Conservation (phyloP, 2,797 vertebrate species). For the Hylomyscus alleni region DNA sequence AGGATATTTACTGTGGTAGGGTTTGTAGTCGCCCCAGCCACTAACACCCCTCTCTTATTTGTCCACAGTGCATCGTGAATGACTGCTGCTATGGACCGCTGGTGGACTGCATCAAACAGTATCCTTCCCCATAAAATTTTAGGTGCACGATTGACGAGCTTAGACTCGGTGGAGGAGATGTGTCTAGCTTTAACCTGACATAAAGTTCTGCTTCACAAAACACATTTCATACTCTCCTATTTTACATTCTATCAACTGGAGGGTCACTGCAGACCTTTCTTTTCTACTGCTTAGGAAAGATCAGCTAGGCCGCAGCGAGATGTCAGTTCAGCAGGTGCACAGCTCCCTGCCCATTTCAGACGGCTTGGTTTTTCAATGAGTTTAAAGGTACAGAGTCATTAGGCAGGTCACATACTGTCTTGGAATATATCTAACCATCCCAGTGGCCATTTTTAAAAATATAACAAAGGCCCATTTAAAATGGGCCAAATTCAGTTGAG, state of each 20-base stretch:
- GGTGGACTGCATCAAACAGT: conserved; percentile 99
- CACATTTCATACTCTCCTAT: conserved; percentile 92
- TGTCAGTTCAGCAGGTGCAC: conserved; percentile 82
- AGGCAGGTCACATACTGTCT: conserved; percentile 65
- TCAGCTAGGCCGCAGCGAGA: conserved; percentile 80
- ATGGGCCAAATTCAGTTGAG: conserved; percentile 58
- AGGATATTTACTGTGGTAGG: conserved; percentile 83
- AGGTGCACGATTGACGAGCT: conserved; percentile 96
- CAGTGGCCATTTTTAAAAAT: conserved; percentile 7
- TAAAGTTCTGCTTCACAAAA: conserved; percentile 96
- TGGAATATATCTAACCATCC: conserved; percentile 46
- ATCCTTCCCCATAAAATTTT: conserved; percentile 99
- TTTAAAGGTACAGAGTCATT: conserved; percentile 82
- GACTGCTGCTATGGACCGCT: conserved; percentile 99
- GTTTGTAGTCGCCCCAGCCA: conserved; percentile 76
- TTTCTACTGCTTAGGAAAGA: conserved; percentile 82
- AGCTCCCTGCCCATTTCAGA: conserved; percentile 75
- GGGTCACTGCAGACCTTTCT: conserved; percentile 88
- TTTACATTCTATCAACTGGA: conserved; percentile 90
- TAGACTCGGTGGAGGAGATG: conserved; percentile 94
- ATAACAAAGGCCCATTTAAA: conserved; percentile 54
- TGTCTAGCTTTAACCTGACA: conserved; percentile 96
- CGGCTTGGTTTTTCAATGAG: conserved; percentile 80
- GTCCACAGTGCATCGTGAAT: conserved; percentile 98
- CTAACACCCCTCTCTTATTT: conserved; percentile 86